phyloP scores from a whole-genome alignment of 2,113 vertebrate species.

The Chaetorhynchus papuensis region DNA sequence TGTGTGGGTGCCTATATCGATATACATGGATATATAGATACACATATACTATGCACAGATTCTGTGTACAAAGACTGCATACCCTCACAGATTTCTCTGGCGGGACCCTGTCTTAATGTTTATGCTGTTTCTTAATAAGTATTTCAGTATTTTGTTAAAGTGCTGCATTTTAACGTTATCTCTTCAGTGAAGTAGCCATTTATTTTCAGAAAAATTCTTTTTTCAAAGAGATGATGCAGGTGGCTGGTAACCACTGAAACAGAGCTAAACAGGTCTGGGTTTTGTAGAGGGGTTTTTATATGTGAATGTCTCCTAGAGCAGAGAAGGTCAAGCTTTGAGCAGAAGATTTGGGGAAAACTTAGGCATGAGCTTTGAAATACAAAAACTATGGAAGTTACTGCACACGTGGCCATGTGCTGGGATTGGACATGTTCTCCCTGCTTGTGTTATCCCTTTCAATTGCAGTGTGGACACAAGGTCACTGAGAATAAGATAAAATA shows the following conservation, averaged over 20 bases:
- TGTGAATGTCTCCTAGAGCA: not conserved
- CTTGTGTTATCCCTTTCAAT: not conserved
- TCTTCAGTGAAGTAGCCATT: not conserved
- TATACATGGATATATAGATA: slow-evolving; percentile 3
- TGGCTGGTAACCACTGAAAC: not conserved
- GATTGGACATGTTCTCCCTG: not conserved
- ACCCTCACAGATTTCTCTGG: not conserved
- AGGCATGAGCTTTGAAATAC: slow-evolving; percentile 2
- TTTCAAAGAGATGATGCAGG: not conserved
- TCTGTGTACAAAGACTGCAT: not conserved
- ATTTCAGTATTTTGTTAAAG: not conserved
- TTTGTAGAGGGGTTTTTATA: not conserved
- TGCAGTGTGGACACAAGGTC: not conserved
- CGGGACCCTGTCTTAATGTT: not conserved
- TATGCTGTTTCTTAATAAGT: not conserved
- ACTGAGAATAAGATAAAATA: not conserved
- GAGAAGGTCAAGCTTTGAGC: not conserved
- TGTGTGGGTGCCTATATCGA: slow-evolving; percentile 49
- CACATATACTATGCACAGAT: not conserved
- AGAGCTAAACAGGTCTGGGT: not conserved
- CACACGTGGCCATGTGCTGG: not conserved
- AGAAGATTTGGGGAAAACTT: not conserved
- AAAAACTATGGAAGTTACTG: not conserved
- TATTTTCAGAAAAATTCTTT: not conserved
- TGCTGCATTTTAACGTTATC: not conserved